These are phyloP conservation scores for Lycaena phlaeas DNA, from an alignment of 2,888 invertebrate genomes.

Conservation along the genomic window DNA sequence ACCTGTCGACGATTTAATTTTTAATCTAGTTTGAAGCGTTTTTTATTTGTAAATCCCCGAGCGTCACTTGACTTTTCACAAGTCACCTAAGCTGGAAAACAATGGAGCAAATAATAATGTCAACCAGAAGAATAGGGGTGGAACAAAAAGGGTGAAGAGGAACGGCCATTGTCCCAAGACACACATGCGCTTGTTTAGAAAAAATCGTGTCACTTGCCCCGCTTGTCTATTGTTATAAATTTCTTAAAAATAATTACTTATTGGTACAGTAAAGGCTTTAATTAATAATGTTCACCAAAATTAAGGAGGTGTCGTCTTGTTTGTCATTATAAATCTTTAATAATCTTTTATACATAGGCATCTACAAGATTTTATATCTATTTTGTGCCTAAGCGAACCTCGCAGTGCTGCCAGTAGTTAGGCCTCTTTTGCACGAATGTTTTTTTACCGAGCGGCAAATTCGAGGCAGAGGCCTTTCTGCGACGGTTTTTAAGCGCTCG, in stretches of 20 bases:
- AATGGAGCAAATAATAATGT: constrained; percentile 47
- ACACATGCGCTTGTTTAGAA: constrained; percentile 9
- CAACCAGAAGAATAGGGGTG: constrained; percentile 47
- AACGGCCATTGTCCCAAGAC: constrained; percentile 23
- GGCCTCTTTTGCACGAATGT: too few relatives aligned
- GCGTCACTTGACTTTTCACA: constrained; percentile 36
- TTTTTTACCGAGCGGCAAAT: too few relatives aligned
- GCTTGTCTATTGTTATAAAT: constrained; percentile 1
- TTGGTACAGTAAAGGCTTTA: too few relatives aligned
- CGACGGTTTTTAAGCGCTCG: too few relatives aligned
- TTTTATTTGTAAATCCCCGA: constrained; percentile 21
- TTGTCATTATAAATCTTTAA: too few relatives aligned
- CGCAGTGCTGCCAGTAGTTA: too few relatives aligned
- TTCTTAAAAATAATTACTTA: neutral
- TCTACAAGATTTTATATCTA: too few relatives aligned
- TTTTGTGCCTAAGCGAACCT: too few relatives aligned
- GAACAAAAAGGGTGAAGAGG: constrained; percentile 30
- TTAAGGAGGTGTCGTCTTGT: too few relatives aligned
- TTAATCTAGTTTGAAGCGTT: constrained; percentile 19
- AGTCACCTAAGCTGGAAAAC: constrained; percentile 33
- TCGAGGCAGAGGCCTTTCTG: too few relatives aligned
- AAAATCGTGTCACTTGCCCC: constrained; percentile 4
- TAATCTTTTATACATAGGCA: too few relatives aligned
- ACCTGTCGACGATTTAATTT: constrained; percentile 19
- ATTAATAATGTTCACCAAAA: too few relatives aligned